Evolutionary conservation across 2,113 vertebrate species (phyloP).

Genomic region (Illadopsis cleaveri): DNA sequence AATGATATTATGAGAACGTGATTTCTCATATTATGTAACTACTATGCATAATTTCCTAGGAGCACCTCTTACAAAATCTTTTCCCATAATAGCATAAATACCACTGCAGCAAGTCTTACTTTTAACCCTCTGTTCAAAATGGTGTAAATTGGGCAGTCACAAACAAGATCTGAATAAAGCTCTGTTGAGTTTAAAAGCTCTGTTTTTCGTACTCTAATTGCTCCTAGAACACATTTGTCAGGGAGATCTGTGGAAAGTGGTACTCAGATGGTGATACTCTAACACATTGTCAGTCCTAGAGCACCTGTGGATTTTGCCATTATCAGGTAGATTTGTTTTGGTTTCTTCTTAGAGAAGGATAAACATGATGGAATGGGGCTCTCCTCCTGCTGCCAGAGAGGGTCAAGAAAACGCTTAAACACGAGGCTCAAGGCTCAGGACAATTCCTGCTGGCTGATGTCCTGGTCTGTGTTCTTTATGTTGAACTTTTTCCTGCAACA

Average conservation of each 20-base stretch:
- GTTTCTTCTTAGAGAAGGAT: neutral
- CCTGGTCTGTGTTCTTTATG: neutral
- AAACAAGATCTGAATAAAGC: neutral
- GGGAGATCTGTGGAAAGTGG: neutral
- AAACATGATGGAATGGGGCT: neutral
- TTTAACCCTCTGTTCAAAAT: neutral
- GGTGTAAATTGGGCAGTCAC: neutral
- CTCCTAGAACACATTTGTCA: neutral
- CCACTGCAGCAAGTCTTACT: neutral
- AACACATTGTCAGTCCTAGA: neutral
- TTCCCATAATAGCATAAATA: neutral
- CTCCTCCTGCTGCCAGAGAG: neutral
- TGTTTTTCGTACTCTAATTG: neutral
- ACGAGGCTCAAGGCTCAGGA: neutral
- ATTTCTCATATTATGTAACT: neutral
- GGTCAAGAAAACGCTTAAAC: neutral
- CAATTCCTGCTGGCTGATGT: neutral
- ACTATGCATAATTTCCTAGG: neutral
- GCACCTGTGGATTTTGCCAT: neutral
- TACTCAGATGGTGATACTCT: neutral
- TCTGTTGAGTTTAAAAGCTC: neutral
- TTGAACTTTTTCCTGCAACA: rapidly evolving
- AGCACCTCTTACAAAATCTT: neutral
- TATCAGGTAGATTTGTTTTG: neutral
- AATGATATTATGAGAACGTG: neutral